Evolutionary conservation across 2,797 vertebrate genomes (phyloP), one percentile per base, ranked within the genome.

Genomic region (Melanogrammus aeglefinus): DNA sequence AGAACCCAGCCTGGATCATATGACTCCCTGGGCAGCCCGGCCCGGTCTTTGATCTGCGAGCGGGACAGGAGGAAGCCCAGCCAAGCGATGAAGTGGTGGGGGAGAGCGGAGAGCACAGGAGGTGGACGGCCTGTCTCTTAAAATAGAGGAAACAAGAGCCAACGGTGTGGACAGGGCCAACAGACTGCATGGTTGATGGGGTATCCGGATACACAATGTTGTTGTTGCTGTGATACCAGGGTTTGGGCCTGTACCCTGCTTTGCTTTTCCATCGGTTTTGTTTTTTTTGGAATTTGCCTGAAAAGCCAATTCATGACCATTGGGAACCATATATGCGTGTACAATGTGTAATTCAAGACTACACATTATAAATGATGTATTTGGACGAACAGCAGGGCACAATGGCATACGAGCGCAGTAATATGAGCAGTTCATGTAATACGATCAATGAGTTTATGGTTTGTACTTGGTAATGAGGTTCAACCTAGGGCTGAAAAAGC

Each of bases 1-100:
- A 88, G 87, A 86, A 14, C 84, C 84, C 90, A 73, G 84, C 38
- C 82, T 86, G 89, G 89, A 92, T 94, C 92, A 92, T 83, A 89
- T 94, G 91, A 90, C 90, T 86, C 80, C 82, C 44, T 78, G 81
- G 77, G 84, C 85, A 84, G 86, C 81, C 84, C 82, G 77, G 29
- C 16, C 8, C 39, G 84, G 84, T 82, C 86, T 93, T 91, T 92
- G 88, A 92, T 93, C 89, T 84, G 84, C 85, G 85, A 10, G 90
- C 79, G 84, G 33, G 81, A 89, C 86, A 39, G 70, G 72, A 84
- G 88, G 91, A 86, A 90, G 87, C 86, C 86, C 79, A 83, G 86
- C 75, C 72, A 47, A 84, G 88, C 78, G 85, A 81, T 81, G 81
- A 86, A 89, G 86, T 84, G 86, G 82, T 66, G 44, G 3, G 3